Conservation (phyloP, 2,797 vertebrate genomes). For the Enteromius trimaculatus region DNA sequence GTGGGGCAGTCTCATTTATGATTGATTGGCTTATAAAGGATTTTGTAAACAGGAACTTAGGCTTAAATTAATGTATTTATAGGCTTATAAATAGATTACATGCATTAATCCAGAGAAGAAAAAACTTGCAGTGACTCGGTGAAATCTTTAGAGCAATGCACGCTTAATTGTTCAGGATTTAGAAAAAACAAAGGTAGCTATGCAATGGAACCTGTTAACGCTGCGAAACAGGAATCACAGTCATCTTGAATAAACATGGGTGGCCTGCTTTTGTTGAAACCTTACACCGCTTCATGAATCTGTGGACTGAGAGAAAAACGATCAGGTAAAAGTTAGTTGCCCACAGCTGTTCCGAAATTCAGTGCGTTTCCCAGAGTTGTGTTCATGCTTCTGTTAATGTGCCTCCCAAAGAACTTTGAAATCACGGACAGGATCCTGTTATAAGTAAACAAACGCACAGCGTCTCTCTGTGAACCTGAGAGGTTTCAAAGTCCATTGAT, state of each 20-base stretch:
- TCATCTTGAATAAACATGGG: constrained; percentile 6
- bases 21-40: not conserved
- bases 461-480: not conserved
- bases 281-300: not conserved
- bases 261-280: constrained; percentile 24
- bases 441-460: constrained; percentile 22
- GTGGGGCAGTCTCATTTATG: not conserved
- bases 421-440: not conserved
- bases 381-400: not conserved
- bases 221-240: not conserved
- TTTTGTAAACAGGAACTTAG: not conserved
- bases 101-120: not conserved
- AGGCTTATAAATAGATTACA: not conserved
- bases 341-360: constrained; percentile 5
- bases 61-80: not conserved
- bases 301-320: not conserved
- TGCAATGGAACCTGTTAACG: constrained; percentile 6
- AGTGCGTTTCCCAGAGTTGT: not conserved
- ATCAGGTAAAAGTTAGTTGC: not conserved
- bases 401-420: constrained; percentile 11
- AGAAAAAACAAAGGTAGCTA: not conserved
- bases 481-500: constrained; percentile 23
- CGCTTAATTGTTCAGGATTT: constrained; percentile 1
- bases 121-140: not conserved
- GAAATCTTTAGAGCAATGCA: not conserved